A percentile compares a stretch with the other conserved stretches of the same genome.
Evolutionary conservation across 2,888 invertebrate genomes (phyloP).

Genomic region (Harpalus rubripes): DNA sequence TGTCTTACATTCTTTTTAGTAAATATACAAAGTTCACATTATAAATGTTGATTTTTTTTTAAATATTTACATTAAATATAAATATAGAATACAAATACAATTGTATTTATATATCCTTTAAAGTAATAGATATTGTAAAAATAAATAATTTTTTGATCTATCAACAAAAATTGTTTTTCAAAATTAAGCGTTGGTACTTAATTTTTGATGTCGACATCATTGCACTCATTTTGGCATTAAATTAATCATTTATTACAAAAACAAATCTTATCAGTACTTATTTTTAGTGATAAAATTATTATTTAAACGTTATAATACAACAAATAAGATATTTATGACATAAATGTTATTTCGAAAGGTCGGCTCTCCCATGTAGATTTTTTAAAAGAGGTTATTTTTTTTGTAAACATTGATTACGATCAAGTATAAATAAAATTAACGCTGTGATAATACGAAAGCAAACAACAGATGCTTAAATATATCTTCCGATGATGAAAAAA

Average conservation of each 20-base stretch:
- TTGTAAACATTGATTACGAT: conserved; percentile 5
- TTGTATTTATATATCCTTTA: not conserved
- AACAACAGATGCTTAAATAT: conserved; percentile 11
- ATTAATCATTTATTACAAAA: conserved; percentile 5
- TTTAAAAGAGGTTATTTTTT: conserved; percentile 4
- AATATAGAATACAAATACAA: not conserved
- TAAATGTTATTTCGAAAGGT: conserved; percentile 24
- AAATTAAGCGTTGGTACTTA: not conserved
- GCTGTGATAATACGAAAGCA: not conserved
- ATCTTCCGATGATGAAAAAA: not conserved
- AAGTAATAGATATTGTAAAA: too few relatives aligned
- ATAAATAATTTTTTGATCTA: not conserved
- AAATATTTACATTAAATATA: conserved; percentile 8
- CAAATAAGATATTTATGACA: conserved; percentile 34
- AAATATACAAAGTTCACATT: not conserved
- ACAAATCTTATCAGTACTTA: conserved; percentile 16
- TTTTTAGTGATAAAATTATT: conserved; percentile 41
- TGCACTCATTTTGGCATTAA: not conserved
- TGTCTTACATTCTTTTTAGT: not conserved
- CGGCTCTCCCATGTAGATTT: conserved; percentile 15
- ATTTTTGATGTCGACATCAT: not conserved
- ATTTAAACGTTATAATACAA: conserved; percentile 6
- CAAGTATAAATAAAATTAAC: conserved; percentile 21
- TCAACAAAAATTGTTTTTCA: not conserved
- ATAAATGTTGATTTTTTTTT: not conserved